A percentile compares a stretch with the other conserved stretches of the same genome.
Evolutionary conservation across 2,113 vertebrate genomes (phyloP).

Genomic region (Psettodes erumei): DNA sequence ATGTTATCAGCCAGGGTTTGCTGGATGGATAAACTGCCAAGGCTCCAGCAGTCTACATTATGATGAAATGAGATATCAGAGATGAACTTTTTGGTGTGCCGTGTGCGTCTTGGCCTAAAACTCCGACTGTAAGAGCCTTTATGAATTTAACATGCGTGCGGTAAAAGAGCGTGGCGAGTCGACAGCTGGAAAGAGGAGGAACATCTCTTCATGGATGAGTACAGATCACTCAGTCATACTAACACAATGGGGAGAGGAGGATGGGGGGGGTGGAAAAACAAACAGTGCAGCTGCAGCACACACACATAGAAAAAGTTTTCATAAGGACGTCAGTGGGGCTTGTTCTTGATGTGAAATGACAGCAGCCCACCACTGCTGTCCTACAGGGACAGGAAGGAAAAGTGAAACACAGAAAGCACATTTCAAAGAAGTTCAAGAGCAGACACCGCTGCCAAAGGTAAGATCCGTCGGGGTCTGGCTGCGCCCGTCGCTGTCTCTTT

Average conservation of each 20-base stretch:
- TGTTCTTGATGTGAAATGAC: conserved; percentile 52
- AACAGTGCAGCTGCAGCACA: conserved; percentile 49
- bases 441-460: neutral
- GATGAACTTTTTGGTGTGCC: conserved; percentile 35
- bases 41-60: conserved; percentile 47
- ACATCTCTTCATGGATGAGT: conserved; percentile 72
- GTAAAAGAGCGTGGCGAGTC: conserved; percentile 51
- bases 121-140: conserved; percentile 56
- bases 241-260: conserved; percentile 33
- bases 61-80: conserved; percentile 65
- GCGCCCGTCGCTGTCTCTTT: neutral
- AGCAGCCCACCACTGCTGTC: conserved; percentile 1
- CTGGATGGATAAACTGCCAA: conserved; percentile 57
- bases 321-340: conserved; percentile 35
- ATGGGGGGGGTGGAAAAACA: conserved; percentile 36
- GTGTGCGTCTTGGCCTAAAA: conserved; percentile 40
- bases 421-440: conserved; percentile 5
- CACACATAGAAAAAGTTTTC: conserved; percentile 21
- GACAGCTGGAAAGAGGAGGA: conserved; percentile 68
- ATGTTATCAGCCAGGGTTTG: conserved; percentile 40
- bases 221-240: conserved; percentile 70
- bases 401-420: conserved; percentile 14
- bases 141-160: conserved; percentile 69
- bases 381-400: conserved; percentile 24
- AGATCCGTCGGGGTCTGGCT: conserved; percentile 2